Evolutionary conservation across 2,797 vertebrate species (phyloP), one percentile per base, ranked within the genome.

Genomic region (Liasis olivaceus): DNA sequence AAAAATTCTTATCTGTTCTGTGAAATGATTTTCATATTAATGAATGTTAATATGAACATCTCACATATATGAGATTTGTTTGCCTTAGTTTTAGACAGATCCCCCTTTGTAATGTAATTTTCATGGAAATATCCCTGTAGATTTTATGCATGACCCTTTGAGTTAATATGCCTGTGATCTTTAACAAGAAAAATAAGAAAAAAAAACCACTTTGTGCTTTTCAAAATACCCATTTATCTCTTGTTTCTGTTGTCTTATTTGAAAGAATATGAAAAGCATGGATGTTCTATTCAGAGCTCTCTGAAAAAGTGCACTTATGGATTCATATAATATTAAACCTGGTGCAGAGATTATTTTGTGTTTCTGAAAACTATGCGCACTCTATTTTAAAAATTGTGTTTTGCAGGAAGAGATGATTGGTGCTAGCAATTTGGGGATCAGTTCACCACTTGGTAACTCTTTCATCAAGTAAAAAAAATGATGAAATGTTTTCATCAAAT

Each of bases 91-190:
- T 86, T 90, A 47, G 81, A 94, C 1, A 0, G 54, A 89, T 87
- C 4, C 60, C 60, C 1, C 26, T 58, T 47, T 93, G 90, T 93
- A 95, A 95, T 92, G 69, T 72, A 94, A 92, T 95, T 95, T 95
- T 94, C 51, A 92, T 95, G n/a, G 92, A 91, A 94, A 2, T 8
- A 51, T 92, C 62, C 54, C 94, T 95, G 69, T 94, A 90, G 58
- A 93, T 90, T 7, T 72, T 87, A 15, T 92, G 87, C 72, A 92
- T 81, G 84, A 86, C 58, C 87, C 81, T 93, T 95, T n/a, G 72
- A 91, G 93, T 94, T 94, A 94, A 63, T 92, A 94, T 94, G 87
- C 91, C 24, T 90, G 1, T 92, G 17, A 89, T 94, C 62, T 86
- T 86, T 28, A 86, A 54, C 26, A 66, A 20, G 7, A n/a, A 7